Percentiles rank a stretch among this genome's conserved stretches.
phyloP scores from a whole-genome alignment of 2,113 vertebrate species.

The Tonatia bakeri region DNA sequence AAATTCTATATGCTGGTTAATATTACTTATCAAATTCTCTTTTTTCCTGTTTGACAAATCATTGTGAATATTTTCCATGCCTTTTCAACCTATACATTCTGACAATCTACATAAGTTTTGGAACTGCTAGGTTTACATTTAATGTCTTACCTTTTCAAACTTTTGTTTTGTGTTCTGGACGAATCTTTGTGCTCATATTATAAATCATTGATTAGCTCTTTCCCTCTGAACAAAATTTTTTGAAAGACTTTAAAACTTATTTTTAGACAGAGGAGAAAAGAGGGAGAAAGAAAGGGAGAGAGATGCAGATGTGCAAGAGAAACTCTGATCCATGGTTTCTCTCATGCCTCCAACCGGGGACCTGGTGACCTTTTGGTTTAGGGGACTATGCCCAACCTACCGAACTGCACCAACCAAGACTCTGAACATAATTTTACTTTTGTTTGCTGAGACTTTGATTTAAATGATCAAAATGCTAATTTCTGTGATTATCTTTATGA shows the following conservation, averaged over 20 bases:
- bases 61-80: background rate
- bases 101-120: background rate
- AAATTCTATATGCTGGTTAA: background rate
- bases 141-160: background rate
- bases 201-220: background rate
- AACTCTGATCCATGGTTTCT: too few species aligned
- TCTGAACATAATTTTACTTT: background rate
- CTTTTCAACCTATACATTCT: background rate
- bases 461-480: background rate
- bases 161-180: background rate
- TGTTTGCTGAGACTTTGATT: background rate
- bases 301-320: too few species aligned
- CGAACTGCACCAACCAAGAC: too few species aligned
- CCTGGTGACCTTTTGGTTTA: too few species aligned
- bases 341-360: too few species aligned
- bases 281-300: too few species aligned
- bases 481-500: background rate
- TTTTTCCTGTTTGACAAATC: background rate
- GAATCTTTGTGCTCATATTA: background rate
- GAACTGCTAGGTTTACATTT: background rate
- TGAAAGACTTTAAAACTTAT: too few species aligned
- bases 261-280: too few species aligned
- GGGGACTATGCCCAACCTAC: too few species aligned
- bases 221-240: background rate
- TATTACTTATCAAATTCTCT: background rate